Base-by-base conservation (phyloP, 2,888 invertebrate species). In the Sinohyriopsis cumingii region DNA sequence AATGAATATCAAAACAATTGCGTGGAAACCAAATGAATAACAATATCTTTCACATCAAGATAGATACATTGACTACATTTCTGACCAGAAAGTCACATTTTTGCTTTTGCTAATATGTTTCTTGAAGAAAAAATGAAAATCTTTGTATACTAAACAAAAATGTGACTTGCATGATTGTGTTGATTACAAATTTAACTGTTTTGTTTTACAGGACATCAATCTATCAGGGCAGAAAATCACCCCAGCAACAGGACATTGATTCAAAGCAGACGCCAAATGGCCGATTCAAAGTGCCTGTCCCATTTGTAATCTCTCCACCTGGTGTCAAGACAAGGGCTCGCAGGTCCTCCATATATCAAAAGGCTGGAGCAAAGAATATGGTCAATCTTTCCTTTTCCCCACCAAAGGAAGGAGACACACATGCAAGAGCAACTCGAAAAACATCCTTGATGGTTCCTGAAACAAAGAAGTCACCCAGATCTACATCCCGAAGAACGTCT, bases 331-430 rank as follows among this genome's bases (percentile, higher is more conserved):
- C 78, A 7, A 63, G 82, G 57, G 69, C 79, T 15, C 67, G 83
- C 61, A 67, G 79, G 22, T 77, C 81, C 3, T 83, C 84, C 6
- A 76, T 84, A 15, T 82, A 82, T 66, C 77, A 79, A 62, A 77
- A 76, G 57, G 71, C 71, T 19, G 73, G 72, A 22, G 68, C 68
- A 18, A 70, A 59, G 55, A 54, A 69, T 15, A 55, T 71, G 12
- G n/a, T 24, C 28, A 54, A 59, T 45, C 63, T 57, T 45, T 45
- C 45, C 15, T 20, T 19, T 62, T 25, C n/a, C 62, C 25, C 55
- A 61, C 19, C 53, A 65, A 7, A 28, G 61, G 15, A 56, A 66
- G n/a, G 62, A 66, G 57, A 54, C 56, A 28, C 15, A 45, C 45
- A 15, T 45, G 45, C 45, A 45, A 45, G 45, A 45, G 45, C 45